Percentiles rank a stretch among this genome's conserved stretches.
These are phyloP conservation scores for Corydoras maculifer DNA, from an alignment of 2,113 vertebrate genomes.

Conservation along the genomic window DNA sequence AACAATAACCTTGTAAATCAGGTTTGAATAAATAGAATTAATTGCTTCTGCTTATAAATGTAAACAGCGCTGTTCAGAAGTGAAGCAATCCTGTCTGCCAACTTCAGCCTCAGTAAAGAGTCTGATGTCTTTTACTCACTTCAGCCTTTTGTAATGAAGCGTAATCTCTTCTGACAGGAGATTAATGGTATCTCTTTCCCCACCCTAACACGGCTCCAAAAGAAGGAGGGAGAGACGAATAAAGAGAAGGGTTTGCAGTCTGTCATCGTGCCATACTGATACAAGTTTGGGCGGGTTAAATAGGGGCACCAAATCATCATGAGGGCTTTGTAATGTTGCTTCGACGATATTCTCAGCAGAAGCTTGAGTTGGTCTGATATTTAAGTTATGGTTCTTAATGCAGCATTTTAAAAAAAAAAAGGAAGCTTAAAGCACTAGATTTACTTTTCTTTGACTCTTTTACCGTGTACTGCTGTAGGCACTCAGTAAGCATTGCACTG, in stretches of 20 bases:
- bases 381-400: not conserved
- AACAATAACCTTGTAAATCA: constrained; percentile 15
- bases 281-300: constrained; percentile 35
- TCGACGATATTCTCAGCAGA: constrained; percentile 3
- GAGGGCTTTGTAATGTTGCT: not conserved
- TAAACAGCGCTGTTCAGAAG: constrained; percentile 24
- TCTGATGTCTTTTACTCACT: constrained; percentile 38
- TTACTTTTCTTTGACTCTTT: not conserved
- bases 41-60: constrained; percentile 4
- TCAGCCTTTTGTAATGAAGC: constrained; percentile 46
- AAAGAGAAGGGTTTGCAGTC: constrained; percentile 34
- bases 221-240: constrained; percentile 18
- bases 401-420: no score
- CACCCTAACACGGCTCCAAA: constrained; percentile 21
- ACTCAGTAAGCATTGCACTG: not conserved
- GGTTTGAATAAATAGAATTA: not conserved
- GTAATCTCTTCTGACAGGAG: constrained; percentile 48
- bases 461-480: not conserved
- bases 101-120: constrained; percentile 28
- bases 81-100: constrained; percentile 28
- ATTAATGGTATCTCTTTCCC: constrained; percentile 43
- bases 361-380: not conserved
- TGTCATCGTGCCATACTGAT: constrained; percentile 38
- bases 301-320: constrained; percentile 27
- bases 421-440: not conserved